Evolutionary conservation across 2,113 vertebrate species (phyloP).

Genomic region (Ursus arctos): DNA sequence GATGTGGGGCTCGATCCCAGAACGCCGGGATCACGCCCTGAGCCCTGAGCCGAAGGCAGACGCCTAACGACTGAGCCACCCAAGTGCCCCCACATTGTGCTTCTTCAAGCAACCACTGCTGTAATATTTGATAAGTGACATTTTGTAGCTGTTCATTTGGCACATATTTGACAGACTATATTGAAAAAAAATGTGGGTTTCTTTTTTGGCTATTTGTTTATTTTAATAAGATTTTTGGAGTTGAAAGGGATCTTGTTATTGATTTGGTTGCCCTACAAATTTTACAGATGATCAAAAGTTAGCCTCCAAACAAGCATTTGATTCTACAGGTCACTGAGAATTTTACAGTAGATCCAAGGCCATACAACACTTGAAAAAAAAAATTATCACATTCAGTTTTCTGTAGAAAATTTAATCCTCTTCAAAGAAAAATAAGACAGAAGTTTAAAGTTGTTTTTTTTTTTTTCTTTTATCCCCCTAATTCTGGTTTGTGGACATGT

Average conservation of each 20-base stretch:
- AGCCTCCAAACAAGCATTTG: not conserved
- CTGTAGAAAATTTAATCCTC: not conserved
- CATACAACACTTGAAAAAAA: not conserved
- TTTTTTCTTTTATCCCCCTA: not conserved
- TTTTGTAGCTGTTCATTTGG: not conserved
- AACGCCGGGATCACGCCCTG: no score
- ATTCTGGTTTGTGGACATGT: not conserved
- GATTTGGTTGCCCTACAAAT: not conserved
- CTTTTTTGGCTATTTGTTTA: not conserved
- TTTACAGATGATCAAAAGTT: constrained; percentile 48
- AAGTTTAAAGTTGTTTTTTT: not conserved
- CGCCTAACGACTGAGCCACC: no score
- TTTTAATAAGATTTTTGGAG: not conserved
- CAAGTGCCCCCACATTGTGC: not conserved
- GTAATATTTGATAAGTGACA: not conserved
- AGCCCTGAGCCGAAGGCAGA: no score
- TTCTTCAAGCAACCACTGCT: not conserved
- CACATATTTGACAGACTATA: not conserved
- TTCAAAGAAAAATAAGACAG: constrained; percentile 5
- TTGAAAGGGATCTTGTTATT: not conserved
- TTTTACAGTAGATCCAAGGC: not conserved
- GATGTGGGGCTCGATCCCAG: no score
- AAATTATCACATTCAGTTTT: not conserved
- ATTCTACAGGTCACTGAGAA: not conserved
- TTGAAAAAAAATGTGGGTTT: not conserved